These are phyloP conservation scores for Cerastoderma edule DNA, from an alignment of 2,888 invertebrate genomes.

Conservation along the genomic window DNA sequence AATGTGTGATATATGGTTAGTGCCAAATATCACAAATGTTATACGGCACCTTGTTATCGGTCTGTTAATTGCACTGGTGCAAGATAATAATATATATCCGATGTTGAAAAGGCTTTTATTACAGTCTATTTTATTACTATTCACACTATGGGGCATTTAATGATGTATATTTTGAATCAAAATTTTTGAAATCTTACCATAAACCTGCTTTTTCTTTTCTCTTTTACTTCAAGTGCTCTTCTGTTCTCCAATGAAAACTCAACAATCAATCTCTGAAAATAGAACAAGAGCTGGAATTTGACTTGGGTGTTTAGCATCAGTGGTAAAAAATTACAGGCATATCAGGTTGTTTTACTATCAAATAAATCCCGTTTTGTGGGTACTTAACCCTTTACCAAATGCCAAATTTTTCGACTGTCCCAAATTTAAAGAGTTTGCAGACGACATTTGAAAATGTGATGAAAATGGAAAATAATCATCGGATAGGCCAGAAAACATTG, in stretches of 20 bases:
- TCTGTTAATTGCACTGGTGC: too few relatives aligned
- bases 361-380: not conserved
- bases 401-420: not conserved
- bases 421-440: not conserved
- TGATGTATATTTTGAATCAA: too few relatives aligned
- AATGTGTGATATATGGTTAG: too few relatives aligned
- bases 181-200: conserved; percentile 15
- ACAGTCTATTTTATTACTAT: too few relatives aligned
- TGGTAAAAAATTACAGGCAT: not conserved
- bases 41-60: too few relatives aligned
- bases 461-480: too few relatives aligned
- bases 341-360: not conserved
- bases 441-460: not conserved
- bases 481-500: too few relatives aligned
- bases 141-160: too few relatives aligned
- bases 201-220: conserved; percentile 72
- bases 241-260: conserved; percentile 83
- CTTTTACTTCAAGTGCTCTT: conserved; percentile 76
- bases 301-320: not conserved
- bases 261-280: conserved; percentile 80
- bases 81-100: too few relatives aligned
- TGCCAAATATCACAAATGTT: too few relatives aligned
- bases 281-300: not conserved
- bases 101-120: too few relatives aligned
- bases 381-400: not conserved